Conservation (phyloP, 2,797 vertebrate species). For the Podarcis siculus region DNA sequence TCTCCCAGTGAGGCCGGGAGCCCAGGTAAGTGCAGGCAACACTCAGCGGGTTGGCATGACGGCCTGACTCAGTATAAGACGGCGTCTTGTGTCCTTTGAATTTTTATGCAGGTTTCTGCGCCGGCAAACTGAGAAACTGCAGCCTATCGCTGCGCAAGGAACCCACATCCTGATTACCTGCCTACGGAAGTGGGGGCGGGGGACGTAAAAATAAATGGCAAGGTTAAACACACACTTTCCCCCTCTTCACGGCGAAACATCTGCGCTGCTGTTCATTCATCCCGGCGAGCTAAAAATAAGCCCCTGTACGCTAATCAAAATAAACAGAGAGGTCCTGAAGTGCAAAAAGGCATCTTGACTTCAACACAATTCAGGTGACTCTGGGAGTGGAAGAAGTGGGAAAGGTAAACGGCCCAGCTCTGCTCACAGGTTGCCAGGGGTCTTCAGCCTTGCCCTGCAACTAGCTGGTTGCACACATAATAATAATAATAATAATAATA, state of each 20-base stretch:
- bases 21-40: too few relatives aligned
- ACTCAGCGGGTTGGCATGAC: too few relatives aligned
- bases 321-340: conserved; percentile 77
- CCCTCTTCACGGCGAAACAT: conserved; percentile 62
- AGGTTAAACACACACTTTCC: conserved; percentile 76
- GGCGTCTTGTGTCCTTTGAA: conserved; percentile 34
- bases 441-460: not conserved
- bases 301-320: conserved; percentile 73
- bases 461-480: not conserved
- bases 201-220: conserved; percentile 77
- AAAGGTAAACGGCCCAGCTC: conserved; percentile 53
- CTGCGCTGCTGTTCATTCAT: conserved; percentile 72
- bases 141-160: conserved; percentile 70
- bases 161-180: conserved; percentile 82
- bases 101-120: conserved; percentile 73
- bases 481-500: too few relatives aligned
- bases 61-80: too few relatives aligned
- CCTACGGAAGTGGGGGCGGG: conserved; percentile 45
- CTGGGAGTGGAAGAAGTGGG: conserved; percentile 65
- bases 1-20: too few relatives aligned
- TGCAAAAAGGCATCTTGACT: conserved; percentile 75
- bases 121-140: conserved; percentile 68
- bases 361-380: conserved; percentile 64
- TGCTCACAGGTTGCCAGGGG: not conserved
- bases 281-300: conserved; percentile 77